Evolutionary conservation across 2,113 vertebrate species (phyloP).

Genomic region (Dicerorhinus sumatrensis): DNA sequence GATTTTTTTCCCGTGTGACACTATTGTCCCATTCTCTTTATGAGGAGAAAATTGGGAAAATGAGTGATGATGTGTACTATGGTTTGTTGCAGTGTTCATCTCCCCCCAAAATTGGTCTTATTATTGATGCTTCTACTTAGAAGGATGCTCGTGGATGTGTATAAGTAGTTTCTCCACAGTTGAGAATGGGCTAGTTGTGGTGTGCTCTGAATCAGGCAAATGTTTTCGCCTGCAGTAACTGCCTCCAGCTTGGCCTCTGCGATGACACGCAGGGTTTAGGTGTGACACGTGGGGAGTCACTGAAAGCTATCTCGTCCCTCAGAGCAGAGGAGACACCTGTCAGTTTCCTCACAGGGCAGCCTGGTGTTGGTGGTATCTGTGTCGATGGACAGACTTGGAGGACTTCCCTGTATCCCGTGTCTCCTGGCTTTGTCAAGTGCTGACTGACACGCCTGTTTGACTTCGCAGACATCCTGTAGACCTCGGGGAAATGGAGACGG

Average conservation of each 20-base stretch:
- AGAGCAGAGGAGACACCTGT: background rate
- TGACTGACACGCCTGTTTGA: background rate
- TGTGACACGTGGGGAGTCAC: background rate
- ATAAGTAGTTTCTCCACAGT: fast-evolving
- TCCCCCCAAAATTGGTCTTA: fast-evolving
- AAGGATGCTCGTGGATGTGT: background rate
- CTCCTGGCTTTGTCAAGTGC: too few relatives aligned
- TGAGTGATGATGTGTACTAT: fast-evolving
- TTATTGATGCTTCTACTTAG: fast-evolving
- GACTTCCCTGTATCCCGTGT: fast-evolving
- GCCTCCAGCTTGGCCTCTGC: background rate
- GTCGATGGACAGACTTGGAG: fast-evolving
- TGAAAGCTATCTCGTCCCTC: background rate
- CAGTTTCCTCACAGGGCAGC: fast-evolving
- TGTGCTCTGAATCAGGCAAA: background rate
- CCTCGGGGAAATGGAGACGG: conserved; percentile 94
- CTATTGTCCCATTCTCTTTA: fast-evolving
- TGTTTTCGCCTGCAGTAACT: background rate
- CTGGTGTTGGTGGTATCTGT: fast-evolving
- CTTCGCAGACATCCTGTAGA: conserved; percentile 89
- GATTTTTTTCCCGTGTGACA: background rate
- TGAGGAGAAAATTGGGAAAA: background rate
- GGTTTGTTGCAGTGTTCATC: too few relatives aligned
- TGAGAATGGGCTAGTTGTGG: fast-evolving
- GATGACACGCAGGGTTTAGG: background rate